A percentile compares a stretch with the other conserved stretches of the same genome.
These are phyloP conservation scores for Nomada ferruginata DNA, from an alignment of 2,888 invertebrate species.

Conservation along the genomic window DNA sequence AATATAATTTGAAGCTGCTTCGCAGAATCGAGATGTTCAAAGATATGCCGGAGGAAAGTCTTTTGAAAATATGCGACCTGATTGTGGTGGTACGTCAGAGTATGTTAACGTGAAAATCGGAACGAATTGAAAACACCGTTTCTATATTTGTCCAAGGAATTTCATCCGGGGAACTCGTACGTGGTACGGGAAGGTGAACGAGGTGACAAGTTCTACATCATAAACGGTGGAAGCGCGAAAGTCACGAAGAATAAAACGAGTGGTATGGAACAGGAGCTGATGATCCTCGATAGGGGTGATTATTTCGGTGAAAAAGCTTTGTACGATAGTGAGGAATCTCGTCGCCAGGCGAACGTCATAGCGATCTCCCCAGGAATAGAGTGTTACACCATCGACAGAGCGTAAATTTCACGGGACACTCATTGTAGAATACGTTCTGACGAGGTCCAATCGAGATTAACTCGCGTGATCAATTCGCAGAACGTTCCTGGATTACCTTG, in stretches of 20 bases:
- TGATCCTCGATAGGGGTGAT: conserved; percentile 90
- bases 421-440: neutral
- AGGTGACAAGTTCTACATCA: conserved; percentile 95
- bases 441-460: neutral
- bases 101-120: neutral
- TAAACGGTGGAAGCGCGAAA: conserved; percentile 91
- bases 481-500: conserved; percentile 92
- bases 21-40: conserved; percentile 91
- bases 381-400: conserved; percentile 93
- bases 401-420: conserved; percentile 83
- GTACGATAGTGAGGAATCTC: conserved; percentile 86
- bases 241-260: conserved; percentile 88
- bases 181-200: conserved; percentile 93
- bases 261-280: conserved; percentile 86
- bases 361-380: conserved; percentile 93
- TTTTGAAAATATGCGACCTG: conserved; percentile 93
- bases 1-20: conserved; percentile 92
- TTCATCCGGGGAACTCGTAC: conserved; percentile 90
- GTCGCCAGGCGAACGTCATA: conserved; percentile 93
- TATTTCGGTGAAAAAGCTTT: conserved; percentile 96
- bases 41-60: conserved; percentile 85
- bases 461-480: conserved; percentile 77
- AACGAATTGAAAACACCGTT: neutral
- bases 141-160: conserved; percentile 86
- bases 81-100: conserved; percentile 89